Evolutionary conservation across 2,888 invertebrate genomes (phyloP), one percentile per base, ranked within the genome.

Genomic region (Ferrisia virgata): DNA sequence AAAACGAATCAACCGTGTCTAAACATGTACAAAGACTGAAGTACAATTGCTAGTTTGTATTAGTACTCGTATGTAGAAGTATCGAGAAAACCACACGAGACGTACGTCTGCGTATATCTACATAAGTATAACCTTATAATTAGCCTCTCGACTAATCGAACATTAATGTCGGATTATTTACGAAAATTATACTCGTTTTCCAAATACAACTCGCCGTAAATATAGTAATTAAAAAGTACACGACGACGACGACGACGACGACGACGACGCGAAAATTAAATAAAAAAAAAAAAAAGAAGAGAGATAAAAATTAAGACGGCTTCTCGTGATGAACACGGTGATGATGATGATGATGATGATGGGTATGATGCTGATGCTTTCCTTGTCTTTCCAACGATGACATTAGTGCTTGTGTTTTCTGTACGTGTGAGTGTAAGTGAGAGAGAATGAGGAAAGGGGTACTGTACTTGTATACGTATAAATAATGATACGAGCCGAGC

Each of bases 251-350:
- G n/a, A n/a, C n/a, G n/a, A n/a, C n/a, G n/a, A n/a, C n/a, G n/a
- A n/a, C n/a, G n/a, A n/a, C 31, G 64, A 64, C 64, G 64, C 64
- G 64, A 64, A 64, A 64, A 64, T 64, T 64, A 64, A 64, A 64
- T 64, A 64, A 64, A 64, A 64, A 58, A 28, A 28, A 28, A 1
- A 53, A 53, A 11, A 53, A 18, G 22, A 28, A 22, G 18, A 11
- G 18, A 18, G 22, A 28, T 8, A 64, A 64, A 28, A 64, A 64
- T 64, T 64, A 64, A 64, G 64, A 64, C 64, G 28, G 64, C 64
- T 64, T 28, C 25, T 58, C 58, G 22, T 22, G 53, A 53, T 53
- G 18, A 53, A 18, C 9, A 36, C 8, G 5, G 22, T 22, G 53
- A 53, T 53, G 18, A 53, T 53, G 8, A 36, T 36, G 5, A 40